Percentiles rank a stretch among this genome's conserved stretches.
These are phyloP conservation scores for Sebastes fasciatus DNA, from an alignment of 2,113 vertebrate genomes.

Conservation along the genomic window DNA sequence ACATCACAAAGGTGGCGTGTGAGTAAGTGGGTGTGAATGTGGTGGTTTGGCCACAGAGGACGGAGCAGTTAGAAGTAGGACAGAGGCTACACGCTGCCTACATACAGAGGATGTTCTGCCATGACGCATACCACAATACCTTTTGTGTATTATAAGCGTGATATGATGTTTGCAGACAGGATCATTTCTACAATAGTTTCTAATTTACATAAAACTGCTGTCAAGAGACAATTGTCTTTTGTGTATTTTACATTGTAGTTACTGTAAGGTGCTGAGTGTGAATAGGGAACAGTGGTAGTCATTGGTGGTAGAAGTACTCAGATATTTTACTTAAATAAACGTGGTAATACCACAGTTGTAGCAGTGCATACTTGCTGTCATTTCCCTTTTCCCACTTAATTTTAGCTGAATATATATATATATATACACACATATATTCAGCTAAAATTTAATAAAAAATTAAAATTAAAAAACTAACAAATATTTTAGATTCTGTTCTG, in stretches of 20 bases:
- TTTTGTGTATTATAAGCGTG: background rate
- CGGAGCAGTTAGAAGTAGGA: background rate
- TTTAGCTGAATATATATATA: too few species aligned
- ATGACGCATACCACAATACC: background rate
- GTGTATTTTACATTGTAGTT: background rate
- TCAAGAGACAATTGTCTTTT: background rate
- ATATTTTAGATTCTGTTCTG: too few species aligned
- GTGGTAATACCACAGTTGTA: too few species aligned
- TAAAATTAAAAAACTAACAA: background rate
- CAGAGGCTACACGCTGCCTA: background rate
- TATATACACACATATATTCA: too few species aligned
- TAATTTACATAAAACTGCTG: background rate
- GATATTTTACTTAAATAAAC: background rate
- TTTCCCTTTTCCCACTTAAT: too few species aligned
- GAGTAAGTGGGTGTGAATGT: accelerated
- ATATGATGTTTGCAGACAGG: background rate
- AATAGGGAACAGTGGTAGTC: background rate
- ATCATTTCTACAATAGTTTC: background rate
- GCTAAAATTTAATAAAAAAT: too few species aligned
- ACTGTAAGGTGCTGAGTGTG: background rate
- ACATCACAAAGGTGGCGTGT: background rate
- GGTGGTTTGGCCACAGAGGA: background rate
- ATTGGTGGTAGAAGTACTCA: background rate
- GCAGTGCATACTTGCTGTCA: too few species aligned
- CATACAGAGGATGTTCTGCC: too few species aligned